Evolutionary conservation across 1,140 invertebrate genomes (phyloP).

Genomic region (Helicoverpa armigera): DNA sequence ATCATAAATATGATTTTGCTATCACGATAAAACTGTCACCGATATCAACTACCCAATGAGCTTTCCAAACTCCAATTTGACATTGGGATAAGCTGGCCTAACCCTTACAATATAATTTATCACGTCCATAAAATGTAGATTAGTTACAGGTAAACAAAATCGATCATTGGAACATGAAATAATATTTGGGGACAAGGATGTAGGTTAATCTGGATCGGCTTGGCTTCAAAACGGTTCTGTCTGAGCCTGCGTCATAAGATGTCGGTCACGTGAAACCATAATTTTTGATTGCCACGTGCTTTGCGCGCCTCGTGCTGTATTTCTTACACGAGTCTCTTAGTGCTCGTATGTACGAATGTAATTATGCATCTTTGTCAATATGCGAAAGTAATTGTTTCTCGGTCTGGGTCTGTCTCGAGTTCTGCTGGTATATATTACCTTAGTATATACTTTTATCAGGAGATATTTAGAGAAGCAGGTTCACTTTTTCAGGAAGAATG

Average conservation of each 20-base stretch:
- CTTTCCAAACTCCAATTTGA: constrained; percentile 19
- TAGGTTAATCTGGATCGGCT: neutral
- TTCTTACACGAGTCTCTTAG: too few relatives aligned
- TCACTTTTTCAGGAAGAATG: too few relatives aligned
- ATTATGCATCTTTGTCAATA: too few relatives aligned
- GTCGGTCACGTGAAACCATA: neutral
- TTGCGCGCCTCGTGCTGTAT: neutral
- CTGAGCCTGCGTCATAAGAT: neutral
- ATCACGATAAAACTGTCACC: neutral
- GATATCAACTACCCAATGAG: neutral
- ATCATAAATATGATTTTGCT: too few relatives aligned
- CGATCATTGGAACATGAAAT: constrained; percentile 21
- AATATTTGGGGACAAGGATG: constrained; percentile 4
- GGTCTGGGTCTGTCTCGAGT: too few relatives aligned
- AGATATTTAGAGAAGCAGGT: too few relatives aligned
- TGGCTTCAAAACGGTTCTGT: constrained; percentile 7
- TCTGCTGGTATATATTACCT: too few relatives aligned
- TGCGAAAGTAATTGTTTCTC: too few relatives aligned
- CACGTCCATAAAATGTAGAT: neutral
- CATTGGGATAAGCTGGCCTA: neutral
- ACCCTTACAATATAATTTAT: constrained; percentile 28
- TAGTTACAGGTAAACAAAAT: neutral
- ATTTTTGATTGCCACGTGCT: neutral
- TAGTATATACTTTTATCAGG: too few relatives aligned
- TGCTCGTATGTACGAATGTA: too few relatives aligned